Conservation (phyloP, 2,113 vertebrate species). For the Centrocercus urophasianus region DNA sequence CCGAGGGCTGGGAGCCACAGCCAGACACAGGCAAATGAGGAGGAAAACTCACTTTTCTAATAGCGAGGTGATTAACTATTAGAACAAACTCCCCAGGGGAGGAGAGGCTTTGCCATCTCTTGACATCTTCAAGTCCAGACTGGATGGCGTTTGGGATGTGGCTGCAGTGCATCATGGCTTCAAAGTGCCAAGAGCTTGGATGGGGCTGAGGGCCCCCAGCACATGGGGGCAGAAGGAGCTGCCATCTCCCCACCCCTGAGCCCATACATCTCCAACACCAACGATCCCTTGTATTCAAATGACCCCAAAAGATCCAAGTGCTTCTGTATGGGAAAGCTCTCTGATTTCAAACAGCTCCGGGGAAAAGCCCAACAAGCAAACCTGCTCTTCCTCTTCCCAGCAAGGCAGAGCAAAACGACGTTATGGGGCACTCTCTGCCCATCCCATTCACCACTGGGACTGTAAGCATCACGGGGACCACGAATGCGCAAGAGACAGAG, state of each 20-base stretch:
- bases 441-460: rapidly evolving
- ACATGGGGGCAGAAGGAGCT: not conserved
- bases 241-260: not conserved
- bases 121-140: slow-evolving; percentile 27
- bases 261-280: not conserved
- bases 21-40: slow-evolving; percentile 11
- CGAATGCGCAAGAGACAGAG: rapidly evolving
- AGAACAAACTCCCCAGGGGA: not conserved
- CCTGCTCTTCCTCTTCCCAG: not conserved
- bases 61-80: not conserved
- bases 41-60: slow-evolving; percentile 23
- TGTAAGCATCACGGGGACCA: not conserved
- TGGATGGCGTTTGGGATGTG: not conserved
- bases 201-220: not conserved
- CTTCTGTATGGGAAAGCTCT: not conserved
- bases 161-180: not conserved
- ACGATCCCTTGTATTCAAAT: not conserved
- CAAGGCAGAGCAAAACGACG: not conserved
- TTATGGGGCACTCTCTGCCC: rapidly evolving
- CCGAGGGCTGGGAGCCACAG: slow-evolving; percentile 5
- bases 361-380: not conserved
- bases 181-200: not conserved
- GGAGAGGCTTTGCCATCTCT: slow-evolving; percentile 18
- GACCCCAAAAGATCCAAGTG: not conserved
- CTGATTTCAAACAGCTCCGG: not conserved